Conservation (phyloP, 1,140 invertebrate species). For the Drosophila sturtevanti region DNA sequence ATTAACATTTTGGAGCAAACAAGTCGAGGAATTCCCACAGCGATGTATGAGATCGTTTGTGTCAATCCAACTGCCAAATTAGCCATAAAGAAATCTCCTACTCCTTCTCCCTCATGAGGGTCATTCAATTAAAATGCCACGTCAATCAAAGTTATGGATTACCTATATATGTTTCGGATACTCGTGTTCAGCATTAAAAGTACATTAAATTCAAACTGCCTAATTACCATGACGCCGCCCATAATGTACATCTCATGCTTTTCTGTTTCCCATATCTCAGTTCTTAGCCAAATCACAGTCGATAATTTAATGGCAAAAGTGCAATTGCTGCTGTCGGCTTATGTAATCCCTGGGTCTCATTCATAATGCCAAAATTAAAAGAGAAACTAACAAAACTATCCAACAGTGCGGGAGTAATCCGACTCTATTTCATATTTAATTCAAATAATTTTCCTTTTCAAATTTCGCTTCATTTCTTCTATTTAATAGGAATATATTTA, state of each 20-base stretch:
- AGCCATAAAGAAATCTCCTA: constrained; percentile 21
- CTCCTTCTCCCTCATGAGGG: constrained; percentile 41
- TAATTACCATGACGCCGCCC: constrained; percentile 62
- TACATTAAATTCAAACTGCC: constrained; percentile 18
- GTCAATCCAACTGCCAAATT: constrained; percentile 52
- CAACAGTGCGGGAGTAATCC: constrained; percentile 21
- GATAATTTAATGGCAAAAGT: constrained; percentile 37
- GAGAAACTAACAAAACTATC: constrained; percentile 43
- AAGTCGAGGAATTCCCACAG: constrained; percentile 55
- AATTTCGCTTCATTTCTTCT: constrained; percentile 37
- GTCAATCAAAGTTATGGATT: constrained; percentile 73
- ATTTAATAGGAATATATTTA: background rate
- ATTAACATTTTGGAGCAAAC: constrained; percentile 56
- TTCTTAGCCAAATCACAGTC: constrained; percentile 57
- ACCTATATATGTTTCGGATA: constrained; percentile 29
- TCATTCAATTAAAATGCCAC: constrained; percentile 70
- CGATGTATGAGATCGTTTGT: constrained; percentile 38
- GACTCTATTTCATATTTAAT: constrained; percentile 73
- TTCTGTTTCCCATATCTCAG: constrained; percentile 26
- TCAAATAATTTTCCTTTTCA: constrained; percentile 71
- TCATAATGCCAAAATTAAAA: constrained; percentile 54
- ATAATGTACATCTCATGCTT: constrained; percentile 22
- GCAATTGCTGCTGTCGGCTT: constrained; percentile 60
- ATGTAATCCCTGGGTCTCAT: constrained; percentile 56
- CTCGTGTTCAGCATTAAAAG: constrained; percentile 43